Evolutionary conservation across 2,888 invertebrate species (phyloP).

Genomic region (Chymomyza procnemis): DNA sequence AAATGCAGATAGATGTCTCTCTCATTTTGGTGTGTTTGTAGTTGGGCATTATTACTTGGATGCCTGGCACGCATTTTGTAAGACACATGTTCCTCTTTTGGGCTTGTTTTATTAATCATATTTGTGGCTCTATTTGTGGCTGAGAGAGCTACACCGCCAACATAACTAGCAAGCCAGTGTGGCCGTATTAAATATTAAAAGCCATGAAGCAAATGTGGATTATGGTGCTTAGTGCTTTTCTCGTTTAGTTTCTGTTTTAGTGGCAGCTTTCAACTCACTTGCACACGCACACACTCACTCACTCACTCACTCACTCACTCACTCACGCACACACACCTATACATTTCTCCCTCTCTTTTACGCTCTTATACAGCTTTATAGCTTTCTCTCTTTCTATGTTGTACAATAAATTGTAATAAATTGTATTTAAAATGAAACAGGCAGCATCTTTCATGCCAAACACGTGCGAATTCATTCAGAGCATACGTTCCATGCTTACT

Average conservation of each 20-base stretch:
- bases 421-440: constrained; percentile 66
- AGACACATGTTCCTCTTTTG: constrained; percentile 42
- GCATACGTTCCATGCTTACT: constrained; percentile 19
- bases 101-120: constrained; percentile 58
- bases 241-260: constrained; percentile 49
- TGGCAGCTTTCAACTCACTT: neutral
- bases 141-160: neutral
- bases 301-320: too few species aligned
- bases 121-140: constrained; percentile 18
- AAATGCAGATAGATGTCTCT: neutral
- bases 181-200: constrained; percentile 61
- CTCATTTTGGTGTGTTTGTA: neutral
- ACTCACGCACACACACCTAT: neutral
- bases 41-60: neutral
- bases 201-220: constrained; percentile 56
- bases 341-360: neutral
- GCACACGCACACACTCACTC: neutral
- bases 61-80: constrained; percentile 21
- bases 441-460: constrained; percentile 45
- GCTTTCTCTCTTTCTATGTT: constrained; percentile 7
- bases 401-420: constrained; percentile 50
- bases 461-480: constrained; percentile 64
- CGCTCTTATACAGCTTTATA: neutral
- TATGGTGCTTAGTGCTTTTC: constrained; percentile 33
- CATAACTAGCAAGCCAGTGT: neutral